Conservation (phyloP, 2,797 vertebrate species). For the Phrynocephalus vlangalii region DNA sequence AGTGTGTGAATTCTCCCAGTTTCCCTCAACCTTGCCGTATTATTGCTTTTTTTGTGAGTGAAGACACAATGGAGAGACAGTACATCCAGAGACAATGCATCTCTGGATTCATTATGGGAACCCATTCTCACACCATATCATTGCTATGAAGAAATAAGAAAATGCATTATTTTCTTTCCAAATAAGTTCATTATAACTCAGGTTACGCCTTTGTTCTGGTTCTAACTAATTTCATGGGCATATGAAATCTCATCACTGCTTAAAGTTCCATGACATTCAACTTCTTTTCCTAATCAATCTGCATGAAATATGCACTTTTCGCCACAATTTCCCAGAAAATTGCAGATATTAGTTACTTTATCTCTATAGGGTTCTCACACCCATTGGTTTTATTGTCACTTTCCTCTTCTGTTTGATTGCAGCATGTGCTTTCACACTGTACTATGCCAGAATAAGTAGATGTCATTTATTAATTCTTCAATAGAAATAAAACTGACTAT, state of each 20-base stretch:
- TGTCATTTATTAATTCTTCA: background rate
- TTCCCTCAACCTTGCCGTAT: constrained; percentile 21
- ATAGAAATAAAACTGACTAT: background rate
- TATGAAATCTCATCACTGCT: constrained; percentile 52
- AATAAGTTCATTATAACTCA: constrained; percentile 54
- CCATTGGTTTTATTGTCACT: constrained; percentile 7
- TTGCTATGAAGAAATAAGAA: constrained; percentile 44
- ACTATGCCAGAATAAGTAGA: background rate
- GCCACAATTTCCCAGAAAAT: constrained; percentile 29
- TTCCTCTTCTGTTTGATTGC: background rate
- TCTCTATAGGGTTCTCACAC: background rate
- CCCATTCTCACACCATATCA: constrained; percentile 34
- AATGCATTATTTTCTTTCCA: constrained; percentile 53
- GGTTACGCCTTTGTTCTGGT: constrained; percentile 40
- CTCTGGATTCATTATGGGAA: constrained; percentile 27
- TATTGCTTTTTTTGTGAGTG: constrained; percentile 23
- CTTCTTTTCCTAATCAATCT: constrained; percentile 32
- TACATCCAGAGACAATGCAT: background rate
- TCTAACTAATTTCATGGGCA: constrained; percentile 57
- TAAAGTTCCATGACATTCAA: constrained; percentile 47
- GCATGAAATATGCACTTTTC: constrained; percentile 33
- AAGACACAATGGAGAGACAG: constrained; percentile 19
- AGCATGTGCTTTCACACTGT: background rate
- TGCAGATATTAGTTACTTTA: constrained; percentile 31
- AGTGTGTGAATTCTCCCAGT: constrained; percentile 24